phyloP scores from a whole-genome alignment of 1,140 invertebrate species.

The Neotoxoptera formosana region DNA sequence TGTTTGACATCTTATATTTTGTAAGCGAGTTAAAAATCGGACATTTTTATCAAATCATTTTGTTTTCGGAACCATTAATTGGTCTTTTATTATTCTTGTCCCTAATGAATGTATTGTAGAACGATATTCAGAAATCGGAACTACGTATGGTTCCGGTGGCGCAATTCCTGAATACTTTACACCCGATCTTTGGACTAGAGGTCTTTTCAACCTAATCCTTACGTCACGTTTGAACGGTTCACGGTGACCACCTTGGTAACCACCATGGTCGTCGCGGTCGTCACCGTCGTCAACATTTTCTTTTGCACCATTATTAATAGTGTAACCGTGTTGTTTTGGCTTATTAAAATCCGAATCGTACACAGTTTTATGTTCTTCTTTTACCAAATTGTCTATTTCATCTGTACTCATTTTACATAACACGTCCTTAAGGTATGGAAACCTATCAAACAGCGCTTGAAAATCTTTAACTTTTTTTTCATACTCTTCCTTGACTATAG shows the following conservation, averaged over 20 bases:
- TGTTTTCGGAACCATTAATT: conserved; percentile 5
- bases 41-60: not conserved
- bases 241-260: too few relatives aligned
- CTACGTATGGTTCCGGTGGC: not conserved
- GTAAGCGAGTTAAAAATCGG: too few relatives aligned
- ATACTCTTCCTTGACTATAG: not conserved
- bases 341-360: conserved; percentile 23
- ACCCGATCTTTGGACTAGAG: not conserved
- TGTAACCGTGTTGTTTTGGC: not conserved
- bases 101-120: conserved; percentile 28
- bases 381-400: not conserved
- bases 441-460: conserved; percentile 14
- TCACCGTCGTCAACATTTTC: not conserved
- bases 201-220: not conserved
- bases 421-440: conserved; percentile 15
- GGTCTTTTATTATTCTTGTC: conserved; percentile 10
- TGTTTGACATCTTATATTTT: too few relatives aligned
- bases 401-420: conserved; percentile 2
- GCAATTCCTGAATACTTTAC: conserved; percentile 17
- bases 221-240: not conserved
- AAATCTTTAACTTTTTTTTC: not conserved
- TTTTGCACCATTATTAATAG: not conserved
- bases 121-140: conserved; percentile 26
- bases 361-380: not conserved
- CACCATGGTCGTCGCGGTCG: not conserved